phyloP scores from a whole-genome alignment of 2,888 invertebrate species.

The Erebia epiphron region DNA sequence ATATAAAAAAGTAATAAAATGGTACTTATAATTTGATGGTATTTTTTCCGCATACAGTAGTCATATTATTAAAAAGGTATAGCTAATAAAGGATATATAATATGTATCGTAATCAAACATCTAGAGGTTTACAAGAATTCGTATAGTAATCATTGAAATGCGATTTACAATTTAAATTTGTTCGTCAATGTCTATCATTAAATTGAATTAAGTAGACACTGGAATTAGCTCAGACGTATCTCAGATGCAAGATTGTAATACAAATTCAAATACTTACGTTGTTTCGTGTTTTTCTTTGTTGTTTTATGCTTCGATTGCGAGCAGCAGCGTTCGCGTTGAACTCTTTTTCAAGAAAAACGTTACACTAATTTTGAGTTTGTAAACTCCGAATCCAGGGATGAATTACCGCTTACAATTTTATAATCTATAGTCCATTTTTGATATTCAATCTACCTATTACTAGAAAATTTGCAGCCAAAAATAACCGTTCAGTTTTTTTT shows the following conservation, averaged over 20 bases:
- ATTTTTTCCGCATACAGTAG: too few species aligned
- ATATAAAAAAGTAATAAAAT: too few species aligned
- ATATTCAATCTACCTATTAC: too few species aligned
- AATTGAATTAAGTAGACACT: not conserved
- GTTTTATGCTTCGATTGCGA: not conserved
- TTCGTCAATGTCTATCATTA: not conserved
- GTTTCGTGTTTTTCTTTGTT: not conserved
- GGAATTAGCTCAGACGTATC: not conserved
- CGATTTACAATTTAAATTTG: conserved; percentile 27
- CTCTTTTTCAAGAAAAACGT: conserved; percentile 4
- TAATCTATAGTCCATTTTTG: too few species aligned
- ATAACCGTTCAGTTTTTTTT: too few species aligned
- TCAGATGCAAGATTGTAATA: not conserved
- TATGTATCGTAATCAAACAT: not conserved
- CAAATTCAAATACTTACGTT: not conserved
- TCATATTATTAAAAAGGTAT: too few species aligned
- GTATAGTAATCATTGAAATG: conserved; percentile 4
- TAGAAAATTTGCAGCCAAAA: too few species aligned
- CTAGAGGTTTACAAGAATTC: not conserved
- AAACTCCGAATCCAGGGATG: too few species aligned
- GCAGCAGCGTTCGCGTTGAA: not conserved
- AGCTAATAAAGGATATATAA: too few species aligned
- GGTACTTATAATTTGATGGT: too few species aligned
- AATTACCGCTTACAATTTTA: too few species aligned
- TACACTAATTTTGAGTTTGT: not conserved